Evolutionary conservation across 2,888 invertebrate species (phyloP), one percentile per base, ranked within the genome.

Genomic region (Hydraecia micacea): DNA sequence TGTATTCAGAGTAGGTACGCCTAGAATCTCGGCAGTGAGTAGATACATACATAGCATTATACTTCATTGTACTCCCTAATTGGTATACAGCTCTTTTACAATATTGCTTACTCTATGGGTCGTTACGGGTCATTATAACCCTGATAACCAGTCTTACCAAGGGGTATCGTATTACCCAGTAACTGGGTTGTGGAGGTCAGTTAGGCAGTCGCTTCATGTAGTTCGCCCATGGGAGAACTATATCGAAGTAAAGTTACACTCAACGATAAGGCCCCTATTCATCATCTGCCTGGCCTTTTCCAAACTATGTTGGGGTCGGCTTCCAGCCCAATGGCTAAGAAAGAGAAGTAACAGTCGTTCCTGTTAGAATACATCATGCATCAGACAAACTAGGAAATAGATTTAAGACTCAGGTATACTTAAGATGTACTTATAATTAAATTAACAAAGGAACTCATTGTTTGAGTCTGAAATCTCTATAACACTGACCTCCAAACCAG

Each of bases 401-500:
- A 25, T 8, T 5, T n/a, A n/a, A n/a, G n/a, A n/a, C n/a, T n/a
- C n/a, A 15, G 42, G 42, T 25, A 32, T n/a, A n/a, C n/a, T n/a
- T n/a, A n/a, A n/a, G n/a, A n/a, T n/a, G n/a, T 28, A 39, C 4
- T 72, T 25, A 55, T 28, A 7, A 39, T 39, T n/a, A 21, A 60
- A 39, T 42, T 36, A 21, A 25, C 8, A 18, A 28, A 32, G 42
- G 13, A 74, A 18, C 25, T 25, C 13, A 32, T 74, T 42, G 32
- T 9, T 75, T 21, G 55, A 28, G 25, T 46, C 11, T n/a, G 13
- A 55, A 66, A n/a, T 32, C 63, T 58, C 28, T 52, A 42, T 39
- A 65, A 52, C 18, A 42, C 28, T 70, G 62, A 66, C 55, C 58
- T 73, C 46, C 21, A 63, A 42, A n/a, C 18, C 39, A 13, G 72